Evolutionary conservation across 2,888 invertebrate genomes (phyloP).

Genomic region (Sepiola atlantica): DNA sequence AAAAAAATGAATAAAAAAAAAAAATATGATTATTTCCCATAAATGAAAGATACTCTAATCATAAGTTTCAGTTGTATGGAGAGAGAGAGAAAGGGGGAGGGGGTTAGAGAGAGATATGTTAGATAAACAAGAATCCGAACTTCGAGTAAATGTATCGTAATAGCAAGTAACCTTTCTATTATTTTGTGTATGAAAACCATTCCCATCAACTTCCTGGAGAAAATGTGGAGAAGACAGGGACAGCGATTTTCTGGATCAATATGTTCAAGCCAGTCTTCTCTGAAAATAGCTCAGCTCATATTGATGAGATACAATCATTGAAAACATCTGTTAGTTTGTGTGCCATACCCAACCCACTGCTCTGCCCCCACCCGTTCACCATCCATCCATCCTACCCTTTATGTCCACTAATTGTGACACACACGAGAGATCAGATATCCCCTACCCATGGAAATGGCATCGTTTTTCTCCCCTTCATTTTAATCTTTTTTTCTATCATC

Average conservation of each 20-base stretch:
- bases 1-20: not conserved
- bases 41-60: not conserved
- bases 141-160: not conserved
- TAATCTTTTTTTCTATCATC: not conserved
- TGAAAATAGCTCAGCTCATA: slow-evolving; percentile 20
- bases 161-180: slow-evolving; percentile 16
- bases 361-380: no score
- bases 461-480: not conserved
- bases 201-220: not conserved
- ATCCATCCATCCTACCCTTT: not conserved
- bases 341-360: no score
- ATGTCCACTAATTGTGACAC: not conserved
- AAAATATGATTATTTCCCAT: not conserved
- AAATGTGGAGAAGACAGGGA: not conserved
- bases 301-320: slow-evolving; percentile 20
- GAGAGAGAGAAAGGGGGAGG: not conserved
- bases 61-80: not conserved
- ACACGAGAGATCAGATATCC: not conserved
- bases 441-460: not conserved
- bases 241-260: not conserved
- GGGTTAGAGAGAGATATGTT: not conserved
- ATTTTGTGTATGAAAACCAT: not conserved
- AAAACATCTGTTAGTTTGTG: not conserved
- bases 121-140: not conserved
- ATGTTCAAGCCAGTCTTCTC: not conserved